Evolutionary conservation across 1,140 invertebrate species (phyloP).

Genomic region (Phthorimaea operculella): DNA sequence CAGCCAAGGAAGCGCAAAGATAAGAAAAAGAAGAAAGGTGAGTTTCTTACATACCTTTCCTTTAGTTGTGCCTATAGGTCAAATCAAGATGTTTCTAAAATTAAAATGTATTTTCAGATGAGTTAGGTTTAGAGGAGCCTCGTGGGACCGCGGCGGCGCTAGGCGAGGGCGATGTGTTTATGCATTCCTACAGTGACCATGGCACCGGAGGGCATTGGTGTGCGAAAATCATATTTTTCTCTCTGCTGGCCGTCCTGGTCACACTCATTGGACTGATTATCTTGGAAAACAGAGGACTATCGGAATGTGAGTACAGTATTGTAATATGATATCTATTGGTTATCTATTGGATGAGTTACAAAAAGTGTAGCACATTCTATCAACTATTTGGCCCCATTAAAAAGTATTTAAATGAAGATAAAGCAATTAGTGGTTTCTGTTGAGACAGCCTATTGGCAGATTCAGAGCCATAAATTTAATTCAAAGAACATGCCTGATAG

Average conservation of each 20-base stretch:
- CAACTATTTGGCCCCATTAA: too few relatives aligned
- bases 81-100: not conserved
- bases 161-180: conserved; percentile 72
- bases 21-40: conserved; percentile 79
- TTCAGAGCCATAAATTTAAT: too few relatives aligned
- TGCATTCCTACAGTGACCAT: conserved; percentile 80
- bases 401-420: too few relatives aligned
- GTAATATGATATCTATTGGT: not conserved
- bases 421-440: conserved; percentile 5
- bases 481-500: too few relatives aligned
- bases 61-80: not conserved
- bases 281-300: conserved; percentile 79
- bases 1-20: conserved; percentile 79
- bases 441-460: too few relatives aligned
- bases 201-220: conserved; percentile 82
- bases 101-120: conserved; percentile 35
- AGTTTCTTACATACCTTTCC: conserved; percentile 14
- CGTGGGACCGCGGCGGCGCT: conserved; percentile 50
- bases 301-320: conserved; percentile 74
- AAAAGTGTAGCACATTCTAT: too few relatives aligned
- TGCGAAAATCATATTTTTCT: conserved; percentile 84
- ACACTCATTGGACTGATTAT: conserved; percentile 81
- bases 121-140: conserved; percentile 50
- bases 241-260: conserved; percentile 75
- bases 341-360: too few relatives aligned